Conservation (phyloP, 2,888 invertebrate genomes). For the Lapara coniferarum region DNA sequence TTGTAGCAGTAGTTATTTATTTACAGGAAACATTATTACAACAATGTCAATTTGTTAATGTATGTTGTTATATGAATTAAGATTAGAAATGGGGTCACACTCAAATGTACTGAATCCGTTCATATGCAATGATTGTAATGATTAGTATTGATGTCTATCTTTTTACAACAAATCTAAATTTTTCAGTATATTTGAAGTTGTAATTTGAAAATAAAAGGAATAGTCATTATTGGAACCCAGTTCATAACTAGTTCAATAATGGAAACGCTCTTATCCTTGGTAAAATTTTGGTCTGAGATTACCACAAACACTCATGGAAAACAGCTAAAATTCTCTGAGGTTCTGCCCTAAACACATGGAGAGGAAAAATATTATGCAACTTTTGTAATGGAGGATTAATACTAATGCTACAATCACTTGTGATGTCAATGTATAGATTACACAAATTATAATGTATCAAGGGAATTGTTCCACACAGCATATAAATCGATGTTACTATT, state of each 20-base stretch:
- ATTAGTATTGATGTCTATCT: neutral
- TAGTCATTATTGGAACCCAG: no score
- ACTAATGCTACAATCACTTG: neutral
- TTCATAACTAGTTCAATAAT: no score
- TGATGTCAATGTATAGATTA: slow-evolving; percentile 13
- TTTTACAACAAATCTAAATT: neutral
- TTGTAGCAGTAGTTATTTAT: slow-evolving; percentile 21
- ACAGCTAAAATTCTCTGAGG: no score
- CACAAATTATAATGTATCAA: slow-evolving; percentile 23
- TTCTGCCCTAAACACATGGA: no score
- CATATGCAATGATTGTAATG: neutral
- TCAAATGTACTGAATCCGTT: slow-evolving; percentile 14
- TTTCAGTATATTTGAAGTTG: neutral
- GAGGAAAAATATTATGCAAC: neutral
- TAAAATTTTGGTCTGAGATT: no score
- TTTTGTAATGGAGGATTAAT: neutral
- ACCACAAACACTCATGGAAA: no score
- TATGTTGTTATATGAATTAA: slow-evolving; percentile 15
- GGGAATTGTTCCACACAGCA: slow-evolving; percentile 42
- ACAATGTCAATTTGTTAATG: slow-evolving; percentile 52
- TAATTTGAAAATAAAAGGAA: no score
- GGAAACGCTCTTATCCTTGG: no score
- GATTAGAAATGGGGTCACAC: slow-evolving; percentile 4
- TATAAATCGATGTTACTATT: slow-evolving; percentile 59
- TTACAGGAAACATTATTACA: slow-evolving; percentile 44